These are phyloP conservation scores for Eupelmus urozonus DNA, from an alignment of 2,888 invertebrate species.

Conservation along the genomic window DNA sequence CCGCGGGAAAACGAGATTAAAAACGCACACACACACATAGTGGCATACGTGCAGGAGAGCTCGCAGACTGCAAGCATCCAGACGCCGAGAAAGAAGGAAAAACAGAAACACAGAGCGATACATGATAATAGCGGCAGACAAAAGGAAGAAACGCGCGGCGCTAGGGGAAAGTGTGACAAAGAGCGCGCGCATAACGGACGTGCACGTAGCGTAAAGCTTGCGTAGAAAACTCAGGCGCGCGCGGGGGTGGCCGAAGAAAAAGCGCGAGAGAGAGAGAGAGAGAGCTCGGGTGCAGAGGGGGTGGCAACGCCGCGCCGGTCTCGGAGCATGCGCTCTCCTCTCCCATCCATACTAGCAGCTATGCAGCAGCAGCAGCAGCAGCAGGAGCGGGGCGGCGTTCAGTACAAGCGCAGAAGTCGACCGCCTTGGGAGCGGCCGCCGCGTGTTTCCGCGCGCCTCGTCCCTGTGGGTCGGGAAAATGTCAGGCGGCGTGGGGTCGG, in stretches of 20 bases:
- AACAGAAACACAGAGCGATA: background rate
- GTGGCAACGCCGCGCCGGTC: constrained; percentile 40
- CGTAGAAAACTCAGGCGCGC: too few species aligned
- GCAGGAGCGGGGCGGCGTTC: constrained; percentile 32
- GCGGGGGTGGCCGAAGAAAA: too few species aligned
- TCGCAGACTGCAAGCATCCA: background rate
- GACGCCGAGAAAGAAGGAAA: constrained; percentile 15
- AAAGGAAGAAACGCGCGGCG: background rate
- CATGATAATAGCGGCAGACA: constrained; percentile 14
- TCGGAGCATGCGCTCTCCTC: constrained; percentile 10
- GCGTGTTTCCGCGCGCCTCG: background rate
- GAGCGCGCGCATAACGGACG: too few species aligned
- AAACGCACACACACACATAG: background rate
- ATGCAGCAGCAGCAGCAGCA: background rate
- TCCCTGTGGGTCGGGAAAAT: constrained; percentile 60
- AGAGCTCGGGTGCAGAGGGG: constrained; percentile 63
- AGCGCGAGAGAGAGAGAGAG: constrained; percentile 57
- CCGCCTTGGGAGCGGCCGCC: constrained; percentile 70
- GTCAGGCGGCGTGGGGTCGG: constrained; percentile 77
- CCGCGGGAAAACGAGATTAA: constrained; percentile 23
- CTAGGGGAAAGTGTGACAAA: too few species aligned
- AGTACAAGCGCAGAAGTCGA: constrained; percentile 74
- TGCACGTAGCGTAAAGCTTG: too few species aligned
- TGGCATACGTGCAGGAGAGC: background rate
- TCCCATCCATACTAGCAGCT: background rate